These are phyloP conservation scores for Plectus sambesii DNA, from an alignment of 1,140 invertebrate species.

Conservation along the genomic window DNA sequence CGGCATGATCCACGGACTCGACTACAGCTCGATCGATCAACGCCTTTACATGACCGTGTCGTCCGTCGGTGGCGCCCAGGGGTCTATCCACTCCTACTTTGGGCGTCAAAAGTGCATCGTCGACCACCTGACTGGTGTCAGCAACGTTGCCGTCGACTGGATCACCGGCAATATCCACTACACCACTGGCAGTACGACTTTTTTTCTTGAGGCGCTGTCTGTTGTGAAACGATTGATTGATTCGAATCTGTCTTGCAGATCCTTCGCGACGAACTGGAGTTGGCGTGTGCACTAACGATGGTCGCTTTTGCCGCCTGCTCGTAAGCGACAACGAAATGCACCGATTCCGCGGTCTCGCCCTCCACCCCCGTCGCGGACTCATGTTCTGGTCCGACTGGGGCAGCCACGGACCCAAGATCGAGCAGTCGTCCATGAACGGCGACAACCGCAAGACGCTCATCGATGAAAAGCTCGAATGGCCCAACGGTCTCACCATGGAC, in stretches of 20 bases:
- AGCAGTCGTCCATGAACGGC: slow-evolving; percentile 87
- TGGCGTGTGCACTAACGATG: slow-evolving; percentile 75
- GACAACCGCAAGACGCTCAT: slow-evolving; percentile 69
- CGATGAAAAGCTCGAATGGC: slow-evolving; percentile 89
- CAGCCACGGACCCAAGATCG: slow-evolving; percentile 84
- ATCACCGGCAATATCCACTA: slow-evolving; percentile 85
- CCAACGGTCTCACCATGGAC: slow-evolving; percentile 85
- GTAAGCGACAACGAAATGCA: slow-evolving; percentile 74
- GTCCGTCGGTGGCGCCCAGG: too few species aligned
- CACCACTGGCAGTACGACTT: slow-evolving; percentile 86
- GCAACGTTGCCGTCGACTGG: slow-evolving; percentile 86
- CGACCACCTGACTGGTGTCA: too few species aligned
- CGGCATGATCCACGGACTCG: too few species aligned
- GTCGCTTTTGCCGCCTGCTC: slow-evolving; percentile 67
- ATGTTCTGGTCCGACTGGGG: slow-evolving; percentile 92
- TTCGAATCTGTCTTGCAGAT: too few species aligned
- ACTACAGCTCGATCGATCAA: too few species aligned
- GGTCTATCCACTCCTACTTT: too few species aligned
- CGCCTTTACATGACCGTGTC: too few species aligned
- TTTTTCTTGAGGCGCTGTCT: too few species aligned
- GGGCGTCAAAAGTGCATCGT: too few species aligned
- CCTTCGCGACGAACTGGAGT: slow-evolving; percentile 83
- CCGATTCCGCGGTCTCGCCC: slow-evolving; percentile 84
- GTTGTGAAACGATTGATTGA: too few species aligned
- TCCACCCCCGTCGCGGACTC: slow-evolving; percentile 78